Percentiles rank a stretch among this genome's conserved stretches.
These are phyloP conservation scores for Ostrea denselamellosa DNA, from an alignment of 1,140 invertebrate species.

Conservation along the genomic window DNA sequence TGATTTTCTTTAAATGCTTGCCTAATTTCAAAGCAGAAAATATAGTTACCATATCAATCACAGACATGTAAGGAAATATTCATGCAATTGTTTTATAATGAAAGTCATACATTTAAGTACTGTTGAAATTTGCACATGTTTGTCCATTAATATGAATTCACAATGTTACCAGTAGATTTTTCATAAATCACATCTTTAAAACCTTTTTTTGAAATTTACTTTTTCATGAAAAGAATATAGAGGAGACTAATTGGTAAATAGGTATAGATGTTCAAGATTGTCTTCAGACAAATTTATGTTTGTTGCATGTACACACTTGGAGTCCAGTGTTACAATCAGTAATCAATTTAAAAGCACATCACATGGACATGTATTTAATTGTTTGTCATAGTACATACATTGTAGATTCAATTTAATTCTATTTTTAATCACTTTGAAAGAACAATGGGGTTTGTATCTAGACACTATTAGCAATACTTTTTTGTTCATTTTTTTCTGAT, in stretches of 20 bases:
- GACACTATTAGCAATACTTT: background rate
- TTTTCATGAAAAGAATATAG: background rate
- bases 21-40: no score
- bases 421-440: background rate
- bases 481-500: no score
- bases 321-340: background rate
- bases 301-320: background rate
- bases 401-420: background rate
- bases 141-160: no score
- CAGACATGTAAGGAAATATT: no score
- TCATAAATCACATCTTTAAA: no score
- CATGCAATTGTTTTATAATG: no score
- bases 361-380: background rate
- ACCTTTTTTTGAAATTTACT: background rate
- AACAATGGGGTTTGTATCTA: conserved; percentile 21
- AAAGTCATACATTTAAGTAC: no score
- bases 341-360: background rate
- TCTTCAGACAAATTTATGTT: background rate
- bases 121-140: no score
- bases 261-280: background rate
- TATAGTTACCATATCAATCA: no score
- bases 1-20: no score
- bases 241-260: background rate
- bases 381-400: background rate
- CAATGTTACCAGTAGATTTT: no score